Conservation (phyloP, 2,888 invertebrate species). For the Chrysina gloriosa region DNA sequence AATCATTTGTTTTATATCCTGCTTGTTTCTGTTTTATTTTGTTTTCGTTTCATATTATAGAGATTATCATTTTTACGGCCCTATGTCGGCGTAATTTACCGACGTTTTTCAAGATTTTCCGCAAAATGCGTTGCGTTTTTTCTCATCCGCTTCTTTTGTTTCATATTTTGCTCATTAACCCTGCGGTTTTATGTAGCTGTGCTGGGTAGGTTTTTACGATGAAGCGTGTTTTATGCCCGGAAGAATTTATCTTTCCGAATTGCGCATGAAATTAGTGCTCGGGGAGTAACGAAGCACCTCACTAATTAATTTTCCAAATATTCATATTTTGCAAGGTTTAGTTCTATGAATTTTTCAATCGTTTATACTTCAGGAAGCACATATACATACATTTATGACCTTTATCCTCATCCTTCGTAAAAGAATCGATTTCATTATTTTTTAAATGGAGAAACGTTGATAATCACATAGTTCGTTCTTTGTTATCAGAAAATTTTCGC, state of each 20-base stretch:
- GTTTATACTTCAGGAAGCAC: too few relatives aligned
- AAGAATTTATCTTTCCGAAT: not conserved
- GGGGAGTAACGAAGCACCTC: too few relatives aligned
- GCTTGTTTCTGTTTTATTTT: not conserved
- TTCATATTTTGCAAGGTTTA: too few relatives aligned
- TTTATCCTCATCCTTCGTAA: too few relatives aligned
- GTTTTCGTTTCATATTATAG: not conserved
- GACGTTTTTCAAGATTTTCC: not conserved
- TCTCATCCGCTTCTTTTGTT: not conserved
- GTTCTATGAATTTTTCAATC: too few relatives aligned
- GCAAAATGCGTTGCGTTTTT: constrained; percentile 17
- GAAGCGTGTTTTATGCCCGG: not conserved
- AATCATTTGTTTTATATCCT: constrained; percentile 12
- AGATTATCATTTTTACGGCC: not conserved
- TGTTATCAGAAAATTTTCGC: too few relatives aligned
- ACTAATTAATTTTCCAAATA: too few relatives aligned
- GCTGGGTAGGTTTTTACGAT: not conserved
- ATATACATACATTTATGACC: too few relatives aligned
- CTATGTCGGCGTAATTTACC: not conserved
- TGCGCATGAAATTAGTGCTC: not conserved
- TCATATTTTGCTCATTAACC: constrained; percentile 12
- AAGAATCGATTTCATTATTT: too few relatives aligned
- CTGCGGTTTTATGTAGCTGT: not conserved
- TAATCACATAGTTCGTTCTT: too few relatives aligned
- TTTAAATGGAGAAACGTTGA: too few relatives aligned